Percentiles rank a stretch among this genome's conserved stretches.
These are phyloP conservation scores for Meda fulgida DNA, from an alignment of 2,797 vertebrate genomes.

Conservation along the genomic window DNA sequence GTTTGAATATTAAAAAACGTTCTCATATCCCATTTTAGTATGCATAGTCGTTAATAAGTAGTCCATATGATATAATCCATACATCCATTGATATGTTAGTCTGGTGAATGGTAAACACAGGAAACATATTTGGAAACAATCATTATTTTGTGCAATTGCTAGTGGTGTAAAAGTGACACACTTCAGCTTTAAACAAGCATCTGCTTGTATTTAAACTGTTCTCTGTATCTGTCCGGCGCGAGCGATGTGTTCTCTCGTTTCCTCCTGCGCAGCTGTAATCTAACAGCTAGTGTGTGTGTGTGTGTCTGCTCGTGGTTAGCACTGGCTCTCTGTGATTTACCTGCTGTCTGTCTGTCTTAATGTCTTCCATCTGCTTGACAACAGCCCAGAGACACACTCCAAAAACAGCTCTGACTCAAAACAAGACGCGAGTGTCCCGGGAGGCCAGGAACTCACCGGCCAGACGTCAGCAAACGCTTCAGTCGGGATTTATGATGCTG, in stretches of 20 bases:
- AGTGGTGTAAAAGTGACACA: background rate
- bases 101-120: background rate
- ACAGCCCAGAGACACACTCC: slow-evolving; percentile 82
- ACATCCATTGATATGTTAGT: background rate
- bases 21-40: background rate
- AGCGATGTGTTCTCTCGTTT: background rate
- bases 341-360: slow-evolving; percentile 83
- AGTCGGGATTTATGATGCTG: background rate
- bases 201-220: slow-evolving; percentile 6
- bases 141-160: background rate
- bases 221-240: background rate
- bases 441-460: slow-evolving; percentile 54
- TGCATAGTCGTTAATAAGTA: background rate
- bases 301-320: slow-evolving; percentile 82
- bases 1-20: background rate
- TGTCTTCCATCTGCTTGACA: slow-evolving; percentile 89
- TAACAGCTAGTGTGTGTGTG: background rate
- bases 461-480: background rate
- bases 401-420: slow-evolving; percentile 80
- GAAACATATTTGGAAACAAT: slow-evolving; percentile 1
- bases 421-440: slow-evolving; percentile 81
- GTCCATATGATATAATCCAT: background rate
- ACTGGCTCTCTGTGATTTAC: slow-evolving; percentile 81
- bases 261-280: slow-evolving; percentile 10
- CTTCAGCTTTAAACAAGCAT: slow-evolving; percentile 7